Conservation (phyloP, 2,888 invertebrate species). For the Terebella lapidaria region DNA sequence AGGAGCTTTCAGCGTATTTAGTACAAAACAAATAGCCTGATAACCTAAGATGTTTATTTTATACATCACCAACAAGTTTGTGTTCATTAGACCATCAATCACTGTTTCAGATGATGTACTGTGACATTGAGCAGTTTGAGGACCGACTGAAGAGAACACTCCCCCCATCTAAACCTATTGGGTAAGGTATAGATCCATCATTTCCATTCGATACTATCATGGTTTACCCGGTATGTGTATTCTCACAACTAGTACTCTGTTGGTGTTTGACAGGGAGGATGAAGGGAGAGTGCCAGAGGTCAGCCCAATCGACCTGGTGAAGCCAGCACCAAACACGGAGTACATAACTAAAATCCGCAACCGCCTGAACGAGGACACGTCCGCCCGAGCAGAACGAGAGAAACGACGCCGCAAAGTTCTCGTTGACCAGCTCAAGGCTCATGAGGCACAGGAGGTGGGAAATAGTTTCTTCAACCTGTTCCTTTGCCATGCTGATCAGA, state of each 20-base stretch:
- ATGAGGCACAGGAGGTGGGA: conserved; percentile 47
- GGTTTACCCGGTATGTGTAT: too few relatives aligned
- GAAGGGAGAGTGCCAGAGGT: too few relatives aligned
- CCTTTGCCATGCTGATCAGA: too few relatives aligned
- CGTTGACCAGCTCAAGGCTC: conserved; percentile 50
- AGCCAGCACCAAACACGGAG: conserved; percentile 43
- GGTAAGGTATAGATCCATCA: conserved; percentile 1
- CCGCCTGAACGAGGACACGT: conserved; percentile 48
- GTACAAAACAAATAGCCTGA: too few relatives aligned
- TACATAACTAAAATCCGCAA: conserved; percentile 50
- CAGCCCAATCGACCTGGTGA: conserved; percentile 38
- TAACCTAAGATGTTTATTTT: too few relatives aligned
- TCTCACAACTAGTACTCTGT: too few relatives aligned
- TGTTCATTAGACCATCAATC: background rate
- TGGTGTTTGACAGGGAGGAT: too few relatives aligned
- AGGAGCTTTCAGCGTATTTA: too few relatives aligned
- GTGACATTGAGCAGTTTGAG: conserved; percentile 45
- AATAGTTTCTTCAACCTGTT: too few relatives aligned
- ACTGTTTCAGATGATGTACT: background rate
- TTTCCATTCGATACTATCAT: too few relatives aligned
- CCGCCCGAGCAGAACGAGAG: conserved; percentile 50
- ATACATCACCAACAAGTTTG: too few relatives aligned
- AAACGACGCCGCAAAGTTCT: conserved; percentile 51
- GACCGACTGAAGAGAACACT: conserved; percentile 43
- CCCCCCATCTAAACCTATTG: conserved; percentile 32